Evolutionary conservation across 2,888 invertebrate genomes (phyloP), one percentile per base, ranked within the genome.

Genomic region (Eupsilia transversa): DNA sequence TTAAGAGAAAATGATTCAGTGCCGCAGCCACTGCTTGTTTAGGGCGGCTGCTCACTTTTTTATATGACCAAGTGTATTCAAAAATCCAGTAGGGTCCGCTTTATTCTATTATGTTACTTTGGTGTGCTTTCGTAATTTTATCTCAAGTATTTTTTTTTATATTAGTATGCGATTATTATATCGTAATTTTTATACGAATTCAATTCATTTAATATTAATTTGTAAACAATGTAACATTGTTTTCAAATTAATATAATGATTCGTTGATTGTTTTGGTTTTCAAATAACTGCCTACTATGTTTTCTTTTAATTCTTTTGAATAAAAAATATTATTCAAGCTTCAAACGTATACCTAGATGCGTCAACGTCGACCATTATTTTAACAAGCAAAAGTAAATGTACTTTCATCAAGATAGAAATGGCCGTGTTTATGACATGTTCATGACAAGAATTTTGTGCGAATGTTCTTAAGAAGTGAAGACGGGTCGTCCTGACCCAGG

Each of bases 401-500:
- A 72, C 61, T 74, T 74, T 73, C 82, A 74, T 84, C 69, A 72
- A 68, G 70, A 77, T 73, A 74, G 79, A 83, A 79, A 82, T 74
- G 49, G 64, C 73, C 12, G 76, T 84, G 84, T 85, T 85, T 85
- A 85, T 85, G 72, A 80, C 79, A 72, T 66, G 75, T 79, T 85
- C 85, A 83, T 85, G 85, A 83, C 84, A 70, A 71, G 84, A 85
- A 85, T 85, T 79, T 78, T 74, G 63, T 71, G 65, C 63, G 54
- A 68, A 85, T 70, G 52, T 76, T 76, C 69, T 61, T 64, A 61
- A 75, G 64, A 69, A 74, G 74, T 67, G 60, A 75, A 79, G 79
- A 72, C 59, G 41, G 57, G 65, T 56, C 61, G 70, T 61, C 65
- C 72, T 72, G 67, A 74, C 69, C 69, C 74, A 75, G 46, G 64